Evolutionary conservation across 1,140 invertebrate species (phyloP), one percentile per base, ranked within the genome.

Genomic region (Stegodyphus dumicola): DNA sequence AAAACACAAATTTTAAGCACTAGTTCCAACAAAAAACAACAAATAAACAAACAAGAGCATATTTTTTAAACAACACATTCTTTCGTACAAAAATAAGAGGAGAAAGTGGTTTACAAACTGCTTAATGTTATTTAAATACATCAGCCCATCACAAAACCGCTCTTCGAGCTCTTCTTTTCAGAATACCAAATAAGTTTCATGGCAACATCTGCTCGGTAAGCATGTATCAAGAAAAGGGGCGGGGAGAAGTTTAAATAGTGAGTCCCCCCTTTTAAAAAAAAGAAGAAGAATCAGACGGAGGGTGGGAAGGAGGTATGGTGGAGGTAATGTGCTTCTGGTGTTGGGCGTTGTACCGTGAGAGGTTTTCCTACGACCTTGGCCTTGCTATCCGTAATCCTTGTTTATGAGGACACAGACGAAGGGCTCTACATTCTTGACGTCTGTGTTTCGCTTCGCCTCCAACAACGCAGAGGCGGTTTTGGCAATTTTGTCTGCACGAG

Each of bases 71-170:
- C 33, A 33, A 33, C 33, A 33, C 33, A 33, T 33, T 33, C 1
- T 33, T 1, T 33, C 33, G 1, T 33, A 33, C 56, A 79, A 53
- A 69, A 73, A 80, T 15, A 66, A 53, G 13, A 69, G 7, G 10
- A 69, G 64, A 80, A 71, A 80, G 13, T 13, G 67, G 69, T 64
- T 80, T 80, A 73, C 78, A 60, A 80, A 80, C 78, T 80, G 60
- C 78, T 73, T 71, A 80, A 80, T 80, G 67, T 80, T 49, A 80
- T 80, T 80, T 80, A 80, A 80, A 80, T 80, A 80, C 53, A 67
- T 17, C 66, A 51, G 70, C 56, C 56, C 56, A 13, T 60, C 56
- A 13, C 13, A 7, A 7, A 60, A 60, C 7, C 7, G 13, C 7
- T 7, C 56, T 60, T 13, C 56, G 56, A 7, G 13, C 7, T 11